Conservation (phyloP, 2,888 invertebrate genomes). For the Parnassius smintheus region DNA sequence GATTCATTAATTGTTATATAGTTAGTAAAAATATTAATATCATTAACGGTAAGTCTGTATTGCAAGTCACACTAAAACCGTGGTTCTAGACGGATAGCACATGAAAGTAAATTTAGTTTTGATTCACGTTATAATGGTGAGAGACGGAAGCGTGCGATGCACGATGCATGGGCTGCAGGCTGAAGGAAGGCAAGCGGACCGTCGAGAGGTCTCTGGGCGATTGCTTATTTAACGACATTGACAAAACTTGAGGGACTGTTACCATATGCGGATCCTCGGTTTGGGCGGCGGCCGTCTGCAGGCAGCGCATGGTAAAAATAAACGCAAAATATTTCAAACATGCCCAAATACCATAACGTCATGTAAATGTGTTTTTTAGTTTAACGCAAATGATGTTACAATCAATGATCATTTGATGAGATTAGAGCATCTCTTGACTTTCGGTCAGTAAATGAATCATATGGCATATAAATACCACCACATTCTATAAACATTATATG, state of each 20-base stretch:
- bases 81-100: not conserved
- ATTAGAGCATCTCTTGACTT: too few relatives aligned
- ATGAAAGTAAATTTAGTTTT: conserved; percentile 25
- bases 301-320: conserved; percentile 80
- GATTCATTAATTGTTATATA: not conserved
- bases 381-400: conserved; percentile 8
- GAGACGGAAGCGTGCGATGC: conserved; percentile 66
- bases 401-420: not conserved
- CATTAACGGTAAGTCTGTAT: not conserved
- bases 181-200: conserved; percentile 68
- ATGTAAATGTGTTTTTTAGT: conserved; percentile 9
- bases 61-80: conserved; percentile 2
- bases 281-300: conserved; percentile 91
- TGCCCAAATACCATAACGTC: conserved; percentile 41
- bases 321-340: conserved; percentile 56
- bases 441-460: too few relatives aligned
- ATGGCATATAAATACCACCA: too few relatives aligned
- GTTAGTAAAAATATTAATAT: conserved; percentile 14
- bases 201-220: conserved; percentile 62
- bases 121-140: conserved; percentile 34
- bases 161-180: conserved; percentile 68
- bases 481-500: too few relatives aligned
- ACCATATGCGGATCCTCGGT: conserved; percentile 96
- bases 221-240: conserved; percentile 64
- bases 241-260: conserved; percentile 73